phyloP scores from a whole-genome alignment of 2,797 vertebrate species.

The Pseudocheirus occidentalis region DNA sequence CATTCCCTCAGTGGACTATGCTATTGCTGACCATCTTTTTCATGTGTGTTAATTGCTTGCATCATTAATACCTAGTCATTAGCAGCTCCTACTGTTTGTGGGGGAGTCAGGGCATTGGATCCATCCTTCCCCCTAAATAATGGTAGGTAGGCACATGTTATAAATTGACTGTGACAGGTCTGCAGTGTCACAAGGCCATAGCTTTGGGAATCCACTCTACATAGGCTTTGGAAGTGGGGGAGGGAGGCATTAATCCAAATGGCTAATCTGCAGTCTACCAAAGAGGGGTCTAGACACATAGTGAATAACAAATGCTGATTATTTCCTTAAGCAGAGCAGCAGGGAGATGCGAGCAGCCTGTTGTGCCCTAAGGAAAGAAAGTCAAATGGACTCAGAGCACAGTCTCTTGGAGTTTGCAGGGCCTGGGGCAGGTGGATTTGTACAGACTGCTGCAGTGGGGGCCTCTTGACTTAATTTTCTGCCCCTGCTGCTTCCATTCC shows the following conservation, averaged over 20 bases:
- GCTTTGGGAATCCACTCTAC: slow-evolving; percentile 71
- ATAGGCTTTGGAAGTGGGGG: slow-evolving; percentile 55
- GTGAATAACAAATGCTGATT: slow-evolving; percentile 70
- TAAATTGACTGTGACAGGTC: slow-evolving; percentile 81
- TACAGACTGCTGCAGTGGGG: not conserved
- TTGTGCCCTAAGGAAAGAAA: slow-evolving; percentile 59
- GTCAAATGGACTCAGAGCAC: slow-evolving; percentile 52
- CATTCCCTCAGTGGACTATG: slow-evolving; percentile 27
- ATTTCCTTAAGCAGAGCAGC: slow-evolving; percentile 68
- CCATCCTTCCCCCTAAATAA: slow-evolving; percentile 79
- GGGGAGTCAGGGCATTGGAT: slow-evolving; percentile 72
- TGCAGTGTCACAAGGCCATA: slow-evolving; percentile 58
- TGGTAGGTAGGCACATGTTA: slow-evolving; percentile 74
- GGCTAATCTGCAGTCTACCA: slow-evolving; percentile 72
- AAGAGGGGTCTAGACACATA: slow-evolving; percentile 59
- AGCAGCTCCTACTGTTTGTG: slow-evolving; percentile 78
- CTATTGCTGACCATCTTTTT: slow-evolving; percentile 80
- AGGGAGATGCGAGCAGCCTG: slow-evolving; percentile 66
- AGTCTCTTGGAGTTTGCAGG: slow-evolving; percentile 25
- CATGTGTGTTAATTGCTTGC: slow-evolving; percentile 82
- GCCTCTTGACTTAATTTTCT: slow-evolving; percentile 73
- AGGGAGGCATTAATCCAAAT: slow-evolving; percentile 71
- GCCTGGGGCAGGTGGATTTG: slow-evolving; percentile 61
- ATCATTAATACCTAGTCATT: slow-evolving; percentile 81
- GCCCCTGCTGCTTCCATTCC: slow-evolving; percentile 8